Evolutionary conservation across 1,140 invertebrate species (phyloP).

Genomic region (Panagrolaimus sp.): DNA sequence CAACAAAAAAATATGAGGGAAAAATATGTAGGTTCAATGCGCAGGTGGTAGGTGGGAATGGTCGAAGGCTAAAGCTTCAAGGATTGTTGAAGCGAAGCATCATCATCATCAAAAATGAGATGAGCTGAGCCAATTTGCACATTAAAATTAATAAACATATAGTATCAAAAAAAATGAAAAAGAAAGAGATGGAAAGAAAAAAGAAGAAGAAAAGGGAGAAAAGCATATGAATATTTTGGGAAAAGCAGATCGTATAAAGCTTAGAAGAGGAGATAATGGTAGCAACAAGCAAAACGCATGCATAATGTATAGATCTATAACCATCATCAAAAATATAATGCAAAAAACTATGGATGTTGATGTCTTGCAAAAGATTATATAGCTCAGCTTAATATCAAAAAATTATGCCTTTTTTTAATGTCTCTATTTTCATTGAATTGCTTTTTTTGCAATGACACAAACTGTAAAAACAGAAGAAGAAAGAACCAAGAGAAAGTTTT

Average conservation of each 20-base stretch:
- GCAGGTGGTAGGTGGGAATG: conserved; percentile 11
- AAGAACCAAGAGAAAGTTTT: too few species aligned
- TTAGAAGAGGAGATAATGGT: conserved; percentile 10
- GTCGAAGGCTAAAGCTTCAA: background rate
- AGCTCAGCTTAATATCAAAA: too few species aligned
- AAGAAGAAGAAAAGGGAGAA: too few species aligned
- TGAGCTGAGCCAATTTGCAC: conserved; percentile 7
- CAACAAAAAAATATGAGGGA: background rate
- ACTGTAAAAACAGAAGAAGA: too few species aligned
- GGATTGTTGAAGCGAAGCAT: conserved; percentile 6
- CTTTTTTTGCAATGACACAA: too few species aligned
- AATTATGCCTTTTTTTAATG: too few species aligned
- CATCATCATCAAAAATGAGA: background rate
- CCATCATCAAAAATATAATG: too few species aligned
- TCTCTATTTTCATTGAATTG: too few species aligned
- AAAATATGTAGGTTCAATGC: conserved; percentile 3
- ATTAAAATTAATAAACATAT: conserved; percentile 19
- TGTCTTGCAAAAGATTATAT: too few species aligned
- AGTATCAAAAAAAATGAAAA: too few species aligned
- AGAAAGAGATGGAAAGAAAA: too few species aligned
- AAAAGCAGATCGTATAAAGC: background rate
- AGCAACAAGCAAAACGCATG: conserved; percentile 13
- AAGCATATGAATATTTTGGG: background rate
- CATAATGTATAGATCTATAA: conserved; percentile 12
- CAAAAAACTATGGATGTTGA: too few species aligned